Evolutionary conservation across 2,113 vertebrate genomes (phyloP), one percentile per base, ranked within the genome.

Genomic region (Ctenodactylus gundi): DNA sequence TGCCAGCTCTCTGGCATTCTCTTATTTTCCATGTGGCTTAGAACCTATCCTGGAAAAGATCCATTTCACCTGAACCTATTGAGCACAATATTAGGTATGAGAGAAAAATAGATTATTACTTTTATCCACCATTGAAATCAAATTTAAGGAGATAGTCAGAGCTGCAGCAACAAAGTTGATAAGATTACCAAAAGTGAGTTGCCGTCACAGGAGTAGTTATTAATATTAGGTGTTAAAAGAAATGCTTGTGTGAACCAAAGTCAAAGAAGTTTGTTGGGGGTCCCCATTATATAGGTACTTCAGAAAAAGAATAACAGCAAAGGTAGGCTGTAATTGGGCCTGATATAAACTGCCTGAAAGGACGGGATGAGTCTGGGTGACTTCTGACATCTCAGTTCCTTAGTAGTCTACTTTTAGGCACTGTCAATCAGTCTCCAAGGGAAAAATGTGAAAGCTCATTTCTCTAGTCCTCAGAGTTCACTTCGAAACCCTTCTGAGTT

Each of bases 391-490:
- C 62, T 94, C 85, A 41, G 82, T 20, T 90, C 49, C 65, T 73
- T 80, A 23, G 57, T 34, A 60, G 80, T 91, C 55, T 96, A 95
- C 95, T 95, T 95, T 94, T 93, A 96, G 91, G 49, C 94, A 14
- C 88, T 41, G 78, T 80, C 94, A 94, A 60, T 95, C 96, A 97
- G 44, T 39, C 18, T 46, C 73, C 77, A 44, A n/a, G 65, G 72
- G 72, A 21, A n/a, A n/a, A 94, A 95, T 18, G 93, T 31, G 49
- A 95, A 96, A 86, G 68, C 64, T 96, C 87, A 17, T 81, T 80
- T 84, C 77, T 91, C 58, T 72, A 88, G 64, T 55, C 77, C 90
- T 97, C 86, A 92, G 85, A 97, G 94, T 81, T 88, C 93, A 90
- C 87, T 94, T 91, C 88, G n/a, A 75, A 81, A 81, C 94, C 91